Base-by-base conservation (phyloP, 1,140 invertebrate genomes). In the Drosophila saltans region DNA sequence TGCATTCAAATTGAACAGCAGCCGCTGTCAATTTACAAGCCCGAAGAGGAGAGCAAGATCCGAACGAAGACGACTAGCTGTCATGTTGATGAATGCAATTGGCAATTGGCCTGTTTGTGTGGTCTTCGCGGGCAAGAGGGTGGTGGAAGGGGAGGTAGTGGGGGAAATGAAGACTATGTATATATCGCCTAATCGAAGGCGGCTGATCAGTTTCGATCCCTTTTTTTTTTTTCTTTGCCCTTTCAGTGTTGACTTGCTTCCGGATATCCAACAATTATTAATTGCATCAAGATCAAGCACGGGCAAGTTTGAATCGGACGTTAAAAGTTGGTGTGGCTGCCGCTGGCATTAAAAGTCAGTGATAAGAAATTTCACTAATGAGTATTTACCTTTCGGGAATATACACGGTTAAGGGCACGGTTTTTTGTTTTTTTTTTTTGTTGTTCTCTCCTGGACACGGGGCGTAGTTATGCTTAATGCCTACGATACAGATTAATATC, bases 1-100 rank as follows among this genome's bases (percentile, higher is more conserved):
- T 82, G 84, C 90, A 91, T 91, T 91, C 81, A 91, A 91, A 89
- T 91, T 84, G 73, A 82, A 70, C 75, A 71, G 45, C 77, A 66
- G 69, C 81, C 75, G 66, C 80, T 90, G 88, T 90, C 88, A 90
- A 90, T 90, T 90, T 90, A 86, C 82, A 89, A 79, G 70, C 66
- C 80, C 16, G 16, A 16, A 16, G 16, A 80, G 73, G 59, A 55
- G 65, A 52, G 56, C 16, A 26, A 66, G 43, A 57, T 24, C 52
- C 16, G 16, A 8, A 43, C 61, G 10, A 41, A 65, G 82, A 86
- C 83, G 84, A 78, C 77, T 89, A 89, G 84, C 84, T 89, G 84
- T 89, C 84, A 84, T 62, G 72, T 80, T 89, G 84, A 89, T 89
- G 84, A 80, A 89, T 89, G 85, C 78, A 73, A 77, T 78, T 64